Percentiles rank a stretch among this genome's conserved stretches.
phyloP scores from a whole-genome alignment of 2,113 vertebrate species.

The Nycticorax nycticorax region DNA sequence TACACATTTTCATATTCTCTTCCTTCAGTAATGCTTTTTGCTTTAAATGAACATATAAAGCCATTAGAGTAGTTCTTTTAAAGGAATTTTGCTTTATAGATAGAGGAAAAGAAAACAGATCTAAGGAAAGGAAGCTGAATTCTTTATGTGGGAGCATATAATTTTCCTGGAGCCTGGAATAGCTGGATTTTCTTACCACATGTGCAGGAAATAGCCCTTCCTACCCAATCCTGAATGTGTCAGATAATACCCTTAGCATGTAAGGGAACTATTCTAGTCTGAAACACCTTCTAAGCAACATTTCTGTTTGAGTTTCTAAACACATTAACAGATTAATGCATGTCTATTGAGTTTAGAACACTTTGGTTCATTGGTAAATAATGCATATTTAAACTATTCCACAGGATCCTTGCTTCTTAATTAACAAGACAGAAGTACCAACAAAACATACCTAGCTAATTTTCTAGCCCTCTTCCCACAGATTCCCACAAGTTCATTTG shows the following conservation, averaged over 20 bases:
- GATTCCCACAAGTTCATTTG: neutral
- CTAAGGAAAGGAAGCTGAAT: conserved; percentile 21
- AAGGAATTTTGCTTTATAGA: neutral
- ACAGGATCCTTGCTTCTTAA: neutral
- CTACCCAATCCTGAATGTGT: neutral
- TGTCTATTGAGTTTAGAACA: neutral
- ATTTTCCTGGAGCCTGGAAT: conserved; percentile 38
- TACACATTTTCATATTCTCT: neutral
- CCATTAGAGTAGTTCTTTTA: neutral
- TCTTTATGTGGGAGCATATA: conserved; percentile 26
- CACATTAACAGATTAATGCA: neutral
- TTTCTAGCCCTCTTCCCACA: neutral
- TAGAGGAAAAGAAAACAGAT: conserved; percentile 26
- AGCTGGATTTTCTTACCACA: conserved; percentile 51
- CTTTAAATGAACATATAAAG: neutral
- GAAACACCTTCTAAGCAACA: neutral
- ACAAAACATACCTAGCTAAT: neutral
- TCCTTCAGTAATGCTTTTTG: neutral
- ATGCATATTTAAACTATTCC: neutral
- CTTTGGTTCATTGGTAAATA: neutral
- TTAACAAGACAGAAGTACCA: neutral
- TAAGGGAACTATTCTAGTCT: neutral
- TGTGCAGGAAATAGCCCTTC: conserved; percentile 60
- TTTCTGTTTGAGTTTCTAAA: neutral
- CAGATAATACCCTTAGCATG: conserved; percentile 1